Conservation (phyloP, 1,140 invertebrate species). For the Lordiphosa collinella region DNA sequence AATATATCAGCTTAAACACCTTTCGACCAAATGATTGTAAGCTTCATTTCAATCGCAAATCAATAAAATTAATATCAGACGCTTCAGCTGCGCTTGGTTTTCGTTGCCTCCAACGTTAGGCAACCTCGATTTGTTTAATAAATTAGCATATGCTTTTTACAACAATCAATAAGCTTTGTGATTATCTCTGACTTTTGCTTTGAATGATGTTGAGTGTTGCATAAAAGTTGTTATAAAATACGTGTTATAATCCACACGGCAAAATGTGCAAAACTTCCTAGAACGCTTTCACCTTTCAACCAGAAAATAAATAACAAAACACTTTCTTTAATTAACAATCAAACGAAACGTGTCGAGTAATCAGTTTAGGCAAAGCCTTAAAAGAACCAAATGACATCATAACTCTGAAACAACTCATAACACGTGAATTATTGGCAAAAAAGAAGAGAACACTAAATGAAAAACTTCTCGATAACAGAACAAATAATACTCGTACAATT, state of each 20-base stretch:
- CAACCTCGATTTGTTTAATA: slow-evolving; percentile 60
- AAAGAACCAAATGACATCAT: slow-evolving; percentile 54
- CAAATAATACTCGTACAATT: slow-evolving; percentile 5
- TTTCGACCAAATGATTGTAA: no score
- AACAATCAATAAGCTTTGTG: slow-evolving; percentile 57
- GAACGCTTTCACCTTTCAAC: slow-evolving; percentile 55
- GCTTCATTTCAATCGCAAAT: no score
- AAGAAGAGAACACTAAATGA: slow-evolving; percentile 8
- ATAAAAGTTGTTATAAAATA: slow-evolving; percentile 7
- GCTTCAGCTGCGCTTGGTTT: slow-evolving; percentile 12
- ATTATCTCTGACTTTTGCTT: slow-evolving; percentile 40
- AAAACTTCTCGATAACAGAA: slow-evolving; percentile 28
- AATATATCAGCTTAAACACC: no score
- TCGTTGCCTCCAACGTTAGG: slow-evolving; percentile 21
- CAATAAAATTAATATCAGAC: no score
- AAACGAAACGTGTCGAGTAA: slow-evolving; percentile 49
- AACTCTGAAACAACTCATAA: slow-evolving; percentile 36
- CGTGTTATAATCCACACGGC: slow-evolving; percentile 4
- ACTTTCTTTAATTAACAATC: slow-evolving; percentile 27
- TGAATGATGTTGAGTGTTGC: slow-evolving; percentile 42
- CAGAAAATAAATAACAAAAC: background rate
- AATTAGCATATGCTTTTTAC: slow-evolving; percentile 63
- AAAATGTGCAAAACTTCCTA: slow-evolving; percentile 8
- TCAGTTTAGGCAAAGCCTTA: slow-evolving; percentile 24
- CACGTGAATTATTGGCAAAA: slow-evolving; percentile 66